Evolutionary conservation across 2,113 vertebrate species (phyloP), one percentile per base, ranked within the genome.

Genomic region (Myrmecophaga tridactyla): DNA sequence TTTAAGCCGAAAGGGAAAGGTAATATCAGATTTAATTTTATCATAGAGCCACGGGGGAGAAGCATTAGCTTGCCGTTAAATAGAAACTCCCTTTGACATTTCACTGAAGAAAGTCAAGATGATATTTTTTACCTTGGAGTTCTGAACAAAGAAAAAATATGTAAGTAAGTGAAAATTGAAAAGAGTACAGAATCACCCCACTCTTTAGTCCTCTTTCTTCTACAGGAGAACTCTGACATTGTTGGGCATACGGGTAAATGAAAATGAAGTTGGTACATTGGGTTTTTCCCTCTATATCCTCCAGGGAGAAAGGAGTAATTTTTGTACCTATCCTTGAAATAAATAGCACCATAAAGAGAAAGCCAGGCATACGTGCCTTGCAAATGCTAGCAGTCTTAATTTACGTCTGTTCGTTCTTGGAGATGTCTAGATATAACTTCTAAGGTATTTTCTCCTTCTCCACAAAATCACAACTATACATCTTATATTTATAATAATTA

Each of bases 71-170:
- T 83, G 84, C 63, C 36, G 23, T 80, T 73, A 89, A n/a, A 39
- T 43, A 36, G 48, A 93, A 69, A 80, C 21, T 78, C 34, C 7
- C 48, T 86, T 60, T 92, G 90, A 69, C 72, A 95, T 92, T 96
- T 89, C 46, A 85, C 72, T 86, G 63, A 93, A 95, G 53, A 93
- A 85, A 96, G 48, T 43, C 70, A 89, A 89, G 84, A 80, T 63
- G 69, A 65, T 95, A 84, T 94, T 92, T 96, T 53, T 73, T 56
- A 86, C 56, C 43, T 86, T 67, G 10, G 29, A 36, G 4, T 62
- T 41, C 73, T 92, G 20, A 84, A 92, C 11, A 94, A 81, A 25
- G 6, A 39, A 81, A 69, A 67, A 17, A 84, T 31, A 21, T 18
- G 31, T 53, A 86, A 65, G 20, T 65, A 58, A 58, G 53, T 80